Evolutionary conservation across 2,113 vertebrate species (phyloP).

Genomic region (Ariopsis seemanni): DNA sequence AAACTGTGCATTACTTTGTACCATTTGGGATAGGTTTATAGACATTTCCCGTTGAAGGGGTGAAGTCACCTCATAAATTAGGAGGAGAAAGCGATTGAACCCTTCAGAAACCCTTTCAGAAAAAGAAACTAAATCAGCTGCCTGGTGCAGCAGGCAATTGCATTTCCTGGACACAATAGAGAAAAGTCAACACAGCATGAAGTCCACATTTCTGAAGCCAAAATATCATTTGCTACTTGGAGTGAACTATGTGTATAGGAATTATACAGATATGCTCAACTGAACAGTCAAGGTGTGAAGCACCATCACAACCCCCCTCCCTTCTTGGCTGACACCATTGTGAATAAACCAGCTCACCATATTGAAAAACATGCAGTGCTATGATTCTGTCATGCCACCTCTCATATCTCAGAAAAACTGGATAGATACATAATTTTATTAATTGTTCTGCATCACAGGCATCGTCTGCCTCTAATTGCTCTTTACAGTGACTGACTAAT

Average conservation of each 20-base stretch:
- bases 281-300: slow-evolving; percentile 12
- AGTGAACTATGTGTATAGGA: not conserved
- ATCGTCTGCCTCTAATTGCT: not conserved
- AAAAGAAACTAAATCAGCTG: slow-evolving; percentile 9
- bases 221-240: slow-evolving; percentile 23
- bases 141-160: slow-evolving; percentile 46
- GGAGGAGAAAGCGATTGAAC: not conserved
- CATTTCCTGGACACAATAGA: slow-evolving; percentile 3
- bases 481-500: not conserved
- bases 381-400: slow-evolving; percentile 27
- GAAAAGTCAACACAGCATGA: slow-evolving; percentile 21
- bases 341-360: slow-evolving; percentile 39
- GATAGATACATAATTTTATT: no score
- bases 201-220: slow-evolving; percentile 14
- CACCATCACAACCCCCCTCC: not conserved
- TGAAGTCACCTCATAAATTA: not conserved
- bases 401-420: slow-evolving; percentile 23
- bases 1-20: no score
- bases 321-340: not conserved
- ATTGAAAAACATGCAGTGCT: slow-evolving; percentile 24
- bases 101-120: not conserved
- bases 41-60: no score
- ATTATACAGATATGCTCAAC: not conserved
- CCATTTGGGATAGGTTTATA: no score
- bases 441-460: not conserved